These are phyloP conservation scores for Linepithema humile DNA, from an alignment of 1,140 invertebrate species.

Conservation along the genomic window DNA sequence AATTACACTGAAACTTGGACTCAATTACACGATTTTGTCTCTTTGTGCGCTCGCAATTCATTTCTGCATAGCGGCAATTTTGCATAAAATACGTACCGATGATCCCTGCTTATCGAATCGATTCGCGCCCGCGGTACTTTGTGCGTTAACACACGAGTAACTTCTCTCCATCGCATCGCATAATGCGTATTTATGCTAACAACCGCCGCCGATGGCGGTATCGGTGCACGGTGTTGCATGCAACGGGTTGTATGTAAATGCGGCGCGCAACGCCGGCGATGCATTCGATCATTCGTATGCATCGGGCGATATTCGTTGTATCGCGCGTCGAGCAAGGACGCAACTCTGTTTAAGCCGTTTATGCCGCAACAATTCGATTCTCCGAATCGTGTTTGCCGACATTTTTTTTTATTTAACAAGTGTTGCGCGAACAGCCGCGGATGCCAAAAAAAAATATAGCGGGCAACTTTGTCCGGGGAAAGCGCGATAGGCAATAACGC, in stretches of 20 bases:
- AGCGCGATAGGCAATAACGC: conserved; percentile 24
- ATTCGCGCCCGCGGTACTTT: conserved; percentile 24
- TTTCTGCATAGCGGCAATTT: conserved; percentile 9
- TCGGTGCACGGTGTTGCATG: conserved; percentile 36
- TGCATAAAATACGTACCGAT: conserved; percentile 1
- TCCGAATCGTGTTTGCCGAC: neutral
- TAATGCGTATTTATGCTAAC: conserved; percentile 63
- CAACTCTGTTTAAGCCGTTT: conserved; percentile 34
- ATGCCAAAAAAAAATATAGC: conserved; percentile 7
- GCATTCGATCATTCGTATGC: conserved; percentile 57
- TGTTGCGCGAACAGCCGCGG: neutral
- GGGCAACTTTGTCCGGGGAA: neutral
- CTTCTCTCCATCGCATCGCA: conserved; percentile 27
- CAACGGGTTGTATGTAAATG: conserved; percentile 36
- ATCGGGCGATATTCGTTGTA: neutral
- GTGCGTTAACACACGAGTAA: conserved; percentile 51
- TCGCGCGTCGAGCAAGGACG: conserved; percentile 10
- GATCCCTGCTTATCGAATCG: conserved; percentile 33
- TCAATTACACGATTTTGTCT: neutral
- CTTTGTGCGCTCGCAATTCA: neutral
- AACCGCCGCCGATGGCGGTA: conserved; percentile 13
- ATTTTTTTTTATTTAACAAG: conserved; percentile 1
- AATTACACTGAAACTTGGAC: neutral
- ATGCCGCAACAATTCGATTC: conserved; percentile 33
- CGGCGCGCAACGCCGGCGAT: neutral